Base-by-base conservation (phyloP, 1,140 invertebrate genomes). In the Gyrodactylus bullatarudis region DNA sequence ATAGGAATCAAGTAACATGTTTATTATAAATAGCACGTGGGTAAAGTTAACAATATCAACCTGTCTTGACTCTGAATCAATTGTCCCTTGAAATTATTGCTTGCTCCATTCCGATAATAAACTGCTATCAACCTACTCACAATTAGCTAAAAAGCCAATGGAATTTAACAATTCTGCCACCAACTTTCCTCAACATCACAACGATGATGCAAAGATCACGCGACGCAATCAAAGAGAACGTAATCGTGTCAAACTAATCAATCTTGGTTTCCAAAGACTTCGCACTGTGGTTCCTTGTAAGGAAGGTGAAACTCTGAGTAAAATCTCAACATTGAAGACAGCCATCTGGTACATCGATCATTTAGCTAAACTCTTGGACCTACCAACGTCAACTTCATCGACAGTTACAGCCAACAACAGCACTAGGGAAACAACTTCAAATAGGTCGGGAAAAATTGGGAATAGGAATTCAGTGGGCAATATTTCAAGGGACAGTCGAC, bases 321-420 rank as follows among this genome's bases (percentile, higher is more conserved):
- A 91, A 82, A 89, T 91, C 2, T 88, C 91, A 79, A 91, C 89
- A 0, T 78, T 91, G 24, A 83, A 87, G 73, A 88, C 89, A 84
- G 89, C 89, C 0, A 88, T 91, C 0, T 88, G 90, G 77, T 91
- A 91, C 77, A 91, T 91, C 75, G 81, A 87, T 76, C 86, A 86
- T 71, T 80, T 91, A 34, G 86, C 89, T 77, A 84, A 84, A 76
- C 78, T 90, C 1, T 78, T 91, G 84, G 85, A 16, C 25, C 87
- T 54, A 54, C 34, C 34, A 75, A 20, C n/a, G 26, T 16, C 26
- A 75, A 8, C 8, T 16, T n/a, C 8, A 54, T n/a, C 34, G 34
- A n/a, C n/a, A 54, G 34, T n/a, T 16, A n/a, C 34, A 54, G n/a
- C 34, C 34, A 54, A 8, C 34, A 16, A 54, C 8, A 54, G 8